Evolutionary conservation across 2,113 vertebrate species (phyloP), one percentile per base, ranked within the genome.

Genomic region (Echinops telfairi): DNA sequence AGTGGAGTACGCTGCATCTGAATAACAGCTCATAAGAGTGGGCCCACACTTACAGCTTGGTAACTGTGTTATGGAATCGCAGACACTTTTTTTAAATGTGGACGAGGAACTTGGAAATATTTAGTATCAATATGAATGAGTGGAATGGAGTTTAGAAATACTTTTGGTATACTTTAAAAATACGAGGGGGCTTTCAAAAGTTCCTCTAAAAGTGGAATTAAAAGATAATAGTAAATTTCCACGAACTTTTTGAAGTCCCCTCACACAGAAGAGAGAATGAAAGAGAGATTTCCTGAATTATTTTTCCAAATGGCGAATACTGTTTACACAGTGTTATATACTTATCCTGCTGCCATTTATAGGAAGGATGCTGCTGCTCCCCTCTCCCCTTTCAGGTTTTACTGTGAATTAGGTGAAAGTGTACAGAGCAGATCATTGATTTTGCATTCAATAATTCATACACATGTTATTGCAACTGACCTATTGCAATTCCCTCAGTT

Each of bases 91-190:
- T 90, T 93, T 84, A 62, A 80, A 83, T 6, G 20, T 76, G 40
- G 66, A 57, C 33, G 22, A 89, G 53, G 43, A 80, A 89, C 31
- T 71, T 90, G 15, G 82, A 81, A 76, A 77, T 83, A 78, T 87
- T 89, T 73, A 66, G 68, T 87, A 27, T 82, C 60, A 57, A 40
- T 70, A 22, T 73, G 70, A 89, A 36, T 38, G 29, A 82, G 64
- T 31, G 73, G 70, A 81, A 82, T 40, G 25, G 29, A 83, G 22
- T 86, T 94, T 87, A 90, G 85, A 64, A 62, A 76, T 89, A 47
- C 14, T 64, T 82, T 80, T 43, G 19, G 9, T 80, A 57, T n/a
- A 86, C 29, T 68, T 81, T 84, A 80, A 89, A 79, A 6, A 76
- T 20, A 31, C 2, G 14, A 17, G 3, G 83, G 38, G 62, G 33